These are phyloP conservation scores for Cephus runcator DNA, from an alignment of 2,888 invertebrate species.

Conservation along the genomic window DNA sequence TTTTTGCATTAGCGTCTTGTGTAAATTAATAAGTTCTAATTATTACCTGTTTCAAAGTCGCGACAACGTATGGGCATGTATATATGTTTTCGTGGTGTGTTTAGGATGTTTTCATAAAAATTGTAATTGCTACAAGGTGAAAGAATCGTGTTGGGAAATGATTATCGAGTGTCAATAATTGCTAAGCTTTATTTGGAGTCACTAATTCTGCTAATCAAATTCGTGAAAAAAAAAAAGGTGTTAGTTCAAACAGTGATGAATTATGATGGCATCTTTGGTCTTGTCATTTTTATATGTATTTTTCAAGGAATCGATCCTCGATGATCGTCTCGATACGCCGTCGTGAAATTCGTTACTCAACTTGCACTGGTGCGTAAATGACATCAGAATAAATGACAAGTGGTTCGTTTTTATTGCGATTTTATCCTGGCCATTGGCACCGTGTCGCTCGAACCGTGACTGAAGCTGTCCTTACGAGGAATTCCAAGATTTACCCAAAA, in stretches of 20 bases:
- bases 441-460: slow-evolving; percentile 5
- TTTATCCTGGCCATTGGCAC: slow-evolving; percentile 1
- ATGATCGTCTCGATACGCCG: neutral
- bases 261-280: neutral
- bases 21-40: neutral
- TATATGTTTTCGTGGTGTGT: neutral
- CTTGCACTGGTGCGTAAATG: slow-evolving; percentile 6
- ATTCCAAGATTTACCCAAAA: neutral
- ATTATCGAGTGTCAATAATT: neutral
- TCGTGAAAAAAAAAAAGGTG: neutral
- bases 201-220: neutral
- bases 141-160: neutral
- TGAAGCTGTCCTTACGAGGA: neutral
- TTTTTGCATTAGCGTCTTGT: neutral
- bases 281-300: neutral
- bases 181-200: neutral
- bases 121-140: neutral
- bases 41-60: neutral
- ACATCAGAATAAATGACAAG: neutral
- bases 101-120: neutral
- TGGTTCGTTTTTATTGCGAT: neutral
- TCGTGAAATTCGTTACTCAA: slow-evolving; percentile 1
- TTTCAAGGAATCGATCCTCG: neutral
- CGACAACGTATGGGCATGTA: neutral
- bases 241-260: neutral